Evolutionary conservation across 1,140 invertebrate species (phyloP), one percentile per base, ranked within the genome.

Genomic region (Mizuhopecten yessoensis): DNA sequence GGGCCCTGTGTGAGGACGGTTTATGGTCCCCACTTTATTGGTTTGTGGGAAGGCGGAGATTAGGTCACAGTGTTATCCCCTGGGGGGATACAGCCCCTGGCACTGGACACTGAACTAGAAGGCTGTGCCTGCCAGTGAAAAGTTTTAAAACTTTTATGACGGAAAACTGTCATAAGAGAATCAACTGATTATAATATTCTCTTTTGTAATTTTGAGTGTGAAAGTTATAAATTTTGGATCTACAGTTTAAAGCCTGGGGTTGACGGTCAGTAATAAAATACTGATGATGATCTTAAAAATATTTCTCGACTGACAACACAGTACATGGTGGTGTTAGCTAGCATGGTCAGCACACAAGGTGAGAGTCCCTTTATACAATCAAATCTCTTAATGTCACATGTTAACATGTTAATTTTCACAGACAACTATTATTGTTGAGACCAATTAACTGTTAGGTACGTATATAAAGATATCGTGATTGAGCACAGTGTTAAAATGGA

Each of bases 171-270:
- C 57, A 75, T 13, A 75, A 75, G 23, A 39, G 36, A 39, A 39
- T 39, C 36, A n/a, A n/a, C n/a, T n/a, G n/a, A n/a, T n/a, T n/a
- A 39, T 39, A 39, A 39, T 39, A 29, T 75, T 75, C 57, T 75
- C 57, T 75, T 75, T 75, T 75, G 57, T 75, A n/a, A 75, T 75
- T 75, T 75, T n/a, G 57, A 75, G 57, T 75, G 29, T 75, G 57
- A 75, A 20, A 75, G 57, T 75, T 75, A n/a, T 75, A 75, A 75
- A 75, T 75, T 75, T 75, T n/a, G 57, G 57, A 75, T 75, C 57
- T 75, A 75, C 1, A n/a, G 57, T 29, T 29, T 11, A 29, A 45
- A 45, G 42, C 57, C 57, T 2, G 1, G 29, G 57, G 57, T 75
- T 75, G 29, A 29, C 23, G 5, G 5, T 13, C 5, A 29, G 23